A percentile compares a stretch with the other conserved stretches of the same genome.
These are phyloP conservation scores for Heliornis fulica DNA, from an alignment of 2,113 vertebrate genomes.

Conservation along the genomic window DNA sequence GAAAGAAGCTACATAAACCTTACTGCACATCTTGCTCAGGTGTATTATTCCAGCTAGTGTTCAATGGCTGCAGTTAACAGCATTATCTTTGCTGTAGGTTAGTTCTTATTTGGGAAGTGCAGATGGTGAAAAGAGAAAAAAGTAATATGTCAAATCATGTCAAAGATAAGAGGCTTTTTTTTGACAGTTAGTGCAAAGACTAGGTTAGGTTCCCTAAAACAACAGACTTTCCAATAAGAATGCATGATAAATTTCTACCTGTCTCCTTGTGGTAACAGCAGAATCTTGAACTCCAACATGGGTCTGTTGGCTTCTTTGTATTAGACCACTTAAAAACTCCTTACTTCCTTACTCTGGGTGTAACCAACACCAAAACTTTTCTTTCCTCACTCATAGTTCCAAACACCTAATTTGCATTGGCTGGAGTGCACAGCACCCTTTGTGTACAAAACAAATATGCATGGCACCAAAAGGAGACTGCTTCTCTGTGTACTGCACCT, in stretches of 20 bases:
- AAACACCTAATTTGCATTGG: neutral
- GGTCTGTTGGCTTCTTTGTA: neutral
- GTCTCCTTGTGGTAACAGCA: neutral
- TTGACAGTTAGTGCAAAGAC: neutral
- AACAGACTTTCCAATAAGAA: neutral
- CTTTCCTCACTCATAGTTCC: neutral
- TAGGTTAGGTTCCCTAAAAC: neutral
- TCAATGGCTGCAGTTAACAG: neutral
- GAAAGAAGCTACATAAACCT: neutral
- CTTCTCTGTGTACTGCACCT: neutral
- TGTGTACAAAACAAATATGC: neutral
- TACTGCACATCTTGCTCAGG: neutral
- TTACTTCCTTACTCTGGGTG: neutral
- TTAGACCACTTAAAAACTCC: neutral
- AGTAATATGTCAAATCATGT: neutral
- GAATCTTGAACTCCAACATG: neutral
- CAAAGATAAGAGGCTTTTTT: neutral
- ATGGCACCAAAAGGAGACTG: neutral
- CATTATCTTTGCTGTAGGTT: neutral
- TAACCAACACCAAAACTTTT: neutral
- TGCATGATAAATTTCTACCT: neutral
- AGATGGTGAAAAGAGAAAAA: neutral
- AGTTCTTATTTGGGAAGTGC: neutral
- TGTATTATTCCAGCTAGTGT: neutral
- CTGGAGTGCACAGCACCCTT: neutral